Conservation (phyloP, 2,888 invertebrate species). For the Drosophila lacicola region DNA sequence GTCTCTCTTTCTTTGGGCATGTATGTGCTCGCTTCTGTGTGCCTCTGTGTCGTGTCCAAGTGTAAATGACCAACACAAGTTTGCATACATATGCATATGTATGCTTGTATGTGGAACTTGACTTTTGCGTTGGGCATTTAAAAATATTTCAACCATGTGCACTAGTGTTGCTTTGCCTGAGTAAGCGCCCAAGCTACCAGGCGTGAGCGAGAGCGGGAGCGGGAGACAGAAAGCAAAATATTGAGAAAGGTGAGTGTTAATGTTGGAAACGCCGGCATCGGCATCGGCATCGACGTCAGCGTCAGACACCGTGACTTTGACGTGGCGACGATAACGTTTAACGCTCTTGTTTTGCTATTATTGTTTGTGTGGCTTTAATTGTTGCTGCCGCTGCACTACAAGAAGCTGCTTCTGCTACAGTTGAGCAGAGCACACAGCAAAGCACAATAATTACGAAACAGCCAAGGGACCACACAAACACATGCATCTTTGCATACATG, state of each 20-base stretch:
- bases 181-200: constrained; percentile 24
- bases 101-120: constrained; percentile 22
- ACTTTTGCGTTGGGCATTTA: constrained; percentile 43
- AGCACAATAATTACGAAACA: constrained; percentile 68
- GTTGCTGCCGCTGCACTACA: constrained; percentile 34
- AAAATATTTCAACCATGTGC: constrained; percentile 44
- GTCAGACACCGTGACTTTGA: constrained; percentile 65
- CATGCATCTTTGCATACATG: neutral
- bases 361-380: constrained; percentile 43
- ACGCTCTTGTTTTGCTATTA: constrained; percentile 45
- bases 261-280: constrained; percentile 53
- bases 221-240: neutral
- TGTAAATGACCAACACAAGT: constrained; percentile 7
- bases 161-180: constrained; percentile 31
- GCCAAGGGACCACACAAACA: constrained; percentile 28
- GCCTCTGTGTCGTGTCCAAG: neutral
- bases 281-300: constrained; percentile 54
- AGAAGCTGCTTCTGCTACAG: constrained; percentile 37
- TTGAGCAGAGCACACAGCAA: constrained; percentile 25
- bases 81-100: neutral
- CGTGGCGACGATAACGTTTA: constrained; percentile 66
- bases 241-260: constrained; percentile 47
- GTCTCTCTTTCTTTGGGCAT: constrained; percentile 7
- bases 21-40: neutral
- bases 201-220: constrained; percentile 7